phyloP scores from a whole-genome alignment of 2,797 vertebrate genomes.

The Danio albolineatus region DNA sequence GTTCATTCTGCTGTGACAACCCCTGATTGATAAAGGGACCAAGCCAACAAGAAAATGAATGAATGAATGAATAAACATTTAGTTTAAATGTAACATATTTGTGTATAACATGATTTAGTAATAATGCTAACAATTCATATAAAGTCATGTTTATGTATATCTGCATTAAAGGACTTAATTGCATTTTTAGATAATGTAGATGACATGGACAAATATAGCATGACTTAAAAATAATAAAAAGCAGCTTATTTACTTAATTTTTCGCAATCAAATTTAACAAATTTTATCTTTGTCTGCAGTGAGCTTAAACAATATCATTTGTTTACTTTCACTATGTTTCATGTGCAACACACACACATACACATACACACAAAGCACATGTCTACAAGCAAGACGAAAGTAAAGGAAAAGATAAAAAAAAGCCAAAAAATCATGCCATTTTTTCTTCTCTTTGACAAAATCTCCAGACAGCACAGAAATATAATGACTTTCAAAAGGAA shows the following conservation, averaged over 20 bases:
- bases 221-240: constrained; percentile 22
- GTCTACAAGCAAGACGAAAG: constrained; percentile 50
- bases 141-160: neutral
- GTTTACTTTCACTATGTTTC: constrained; percentile 49
- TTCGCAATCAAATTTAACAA: constrained; percentile 8
- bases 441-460: constrained; percentile 69
- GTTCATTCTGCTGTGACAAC: no score
- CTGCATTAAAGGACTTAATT: neutral
- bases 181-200: constrained; percentile 21
- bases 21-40: no score
- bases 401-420: constrained; percentile 42
- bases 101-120: neutral
- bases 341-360: constrained; percentile 50
- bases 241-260: constrained; percentile 21
- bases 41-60: no score
- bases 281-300: constrained; percentile 19
- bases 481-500: constrained; percentile 71
- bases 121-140: neutral
- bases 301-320: constrained; percentile 38
- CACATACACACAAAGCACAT: constrained; percentile 36
- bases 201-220: neutral
- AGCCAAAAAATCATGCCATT: constrained; percentile 56
- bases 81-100: no score
- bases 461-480: constrained; percentile 59
- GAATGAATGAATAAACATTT: no score